phyloP scores from a whole-genome alignment of 2,888 invertebrate genomes.

The Paralinhomoeus sp. region DNA sequence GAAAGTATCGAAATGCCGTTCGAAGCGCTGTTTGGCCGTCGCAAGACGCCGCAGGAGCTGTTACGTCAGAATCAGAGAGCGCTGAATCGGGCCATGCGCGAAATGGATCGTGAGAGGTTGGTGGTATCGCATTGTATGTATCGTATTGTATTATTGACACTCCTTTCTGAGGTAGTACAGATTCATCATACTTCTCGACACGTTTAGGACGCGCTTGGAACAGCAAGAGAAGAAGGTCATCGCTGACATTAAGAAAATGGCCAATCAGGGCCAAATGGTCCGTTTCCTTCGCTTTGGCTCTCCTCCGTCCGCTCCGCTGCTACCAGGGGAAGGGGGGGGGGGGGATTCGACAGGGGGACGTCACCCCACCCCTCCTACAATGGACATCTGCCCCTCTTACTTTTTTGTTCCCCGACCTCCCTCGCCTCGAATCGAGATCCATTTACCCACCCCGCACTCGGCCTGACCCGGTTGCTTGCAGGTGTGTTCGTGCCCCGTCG shows the following conservation, averaged over 20 bases:
- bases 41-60: slow-evolving; percentile 90
- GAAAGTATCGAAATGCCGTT: too few species aligned
- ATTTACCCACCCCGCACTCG: too few species aligned
- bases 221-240: slow-evolving; percentile 97
- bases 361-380: too few species aligned
- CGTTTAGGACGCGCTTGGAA: slow-evolving; percentile 63
- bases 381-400: too few species aligned
- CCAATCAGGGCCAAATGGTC: slow-evolving; percentile 96
- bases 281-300: slow-evolving; percentile 2
- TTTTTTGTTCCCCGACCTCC: too few species aligned
- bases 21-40: slow-evolving; percentile 60
- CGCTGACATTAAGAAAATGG: slow-evolving; percentile 88
- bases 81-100: slow-evolving; percentile 88
- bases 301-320: too few species aligned
- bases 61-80: slow-evolving; percentile 91
- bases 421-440: too few species aligned
- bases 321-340: too few species aligned
- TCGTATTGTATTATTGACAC: neutral
- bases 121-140: neutral
- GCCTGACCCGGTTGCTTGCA: too few species aligned
- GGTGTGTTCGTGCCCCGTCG: too few species aligned
- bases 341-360: too few species aligned
- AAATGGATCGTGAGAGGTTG: slow-evolving; percentile 58
- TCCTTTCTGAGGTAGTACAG: neutral
- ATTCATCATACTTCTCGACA: neutral